Evolutionary conservation across 1,140 invertebrate species (phyloP), one percentile per base, ranked within the genome.

Genomic region (Halictus rubicundus): DNA sequence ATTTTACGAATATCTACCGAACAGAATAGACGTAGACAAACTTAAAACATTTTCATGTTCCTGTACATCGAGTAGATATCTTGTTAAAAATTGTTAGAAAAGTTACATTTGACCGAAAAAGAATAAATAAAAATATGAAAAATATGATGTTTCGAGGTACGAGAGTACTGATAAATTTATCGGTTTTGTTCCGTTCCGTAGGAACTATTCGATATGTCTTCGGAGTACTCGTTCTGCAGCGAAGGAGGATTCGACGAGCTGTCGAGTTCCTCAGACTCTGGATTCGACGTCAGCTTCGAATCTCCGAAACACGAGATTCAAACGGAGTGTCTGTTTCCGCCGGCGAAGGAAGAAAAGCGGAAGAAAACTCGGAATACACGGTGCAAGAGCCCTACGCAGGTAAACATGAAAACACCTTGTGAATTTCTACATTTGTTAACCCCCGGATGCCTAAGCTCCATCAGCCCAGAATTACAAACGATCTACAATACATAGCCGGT

Each of bases 211-310:
- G n/a, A 25, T 16, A 87, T 87, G 89, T 90, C 89, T n/a, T 90
- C 89, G 65, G 89, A 90, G 64, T 90, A 90, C 60, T 92, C 91
- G 16, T 93, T 92, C 85, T 93, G 92, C 81, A 93, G 92, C 80
- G 92, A 93, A 75, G 91, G 91, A 16, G 95, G 95, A 49, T 95
- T 96, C 83, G 95, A 95, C 84, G 95, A 96, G 85, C 94, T 95
- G 59, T 94, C 94, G n/a, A 95, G 95, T 81, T 96, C 95, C 57
- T 95, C 94, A 61, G 95, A 96, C 85, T 96, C 95, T 0, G 95
- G 95, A 57, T 94, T 96, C 82, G 95, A 96, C 73, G 94, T 94
- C 73, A 95, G 94, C 79, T 95, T 94, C 77, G 94, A 94, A 77
- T 92, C 92, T 0, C 90, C 91, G 5, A 93, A 93, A 72, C 91